phyloP scores from a whole-genome alignment of 2,888 invertebrate genomes.

The Stenotaenia linearis region DNA sequence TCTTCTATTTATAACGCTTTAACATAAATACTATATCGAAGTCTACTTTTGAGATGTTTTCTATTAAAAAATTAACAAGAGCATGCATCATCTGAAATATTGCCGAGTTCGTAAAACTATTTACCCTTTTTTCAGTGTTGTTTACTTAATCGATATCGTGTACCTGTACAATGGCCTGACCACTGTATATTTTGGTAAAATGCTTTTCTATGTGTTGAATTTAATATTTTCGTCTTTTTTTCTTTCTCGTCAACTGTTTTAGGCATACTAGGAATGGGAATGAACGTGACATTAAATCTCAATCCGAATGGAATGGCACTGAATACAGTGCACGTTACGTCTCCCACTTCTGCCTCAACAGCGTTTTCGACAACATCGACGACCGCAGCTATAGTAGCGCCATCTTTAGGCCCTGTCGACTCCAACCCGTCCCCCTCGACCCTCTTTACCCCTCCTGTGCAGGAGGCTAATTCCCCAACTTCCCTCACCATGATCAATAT shows the following conservation, averaged over 20 bases:
- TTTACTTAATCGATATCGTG: slow-evolving; percentile 18
- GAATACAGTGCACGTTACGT: slow-evolving; percentile 29
- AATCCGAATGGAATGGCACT: slow-evolving; percentile 39
- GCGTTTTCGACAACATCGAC: background rate
- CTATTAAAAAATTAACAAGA: background rate
- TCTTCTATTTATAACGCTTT: background rate
- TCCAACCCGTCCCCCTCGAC: slow-evolving; percentile 3
- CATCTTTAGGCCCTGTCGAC: background rate
- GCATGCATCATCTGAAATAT: background rate
- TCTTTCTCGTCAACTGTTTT: slow-evolving; percentile 36
- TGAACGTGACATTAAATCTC: slow-evolving; percentile 58
- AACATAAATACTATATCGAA: too few species aligned
- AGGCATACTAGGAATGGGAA: slow-evolving; percentile 48
- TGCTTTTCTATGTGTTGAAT: slow-evolving; percentile 27
- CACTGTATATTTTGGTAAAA: background rate
- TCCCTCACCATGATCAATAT: background rate
- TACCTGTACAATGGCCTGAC: background rate
- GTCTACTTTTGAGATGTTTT: too few species aligned
- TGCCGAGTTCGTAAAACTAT: background rate
- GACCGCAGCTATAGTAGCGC: background rate
- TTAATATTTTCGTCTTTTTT: slow-evolving; percentile 29
- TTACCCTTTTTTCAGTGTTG: slow-evolving; percentile 19
- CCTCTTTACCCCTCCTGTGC: slow-evolving; percentile 12
- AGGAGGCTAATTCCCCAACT: background rate
- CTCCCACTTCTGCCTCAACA: slow-evolving; percentile 17